Conservation (phyloP, 2,113 vertebrate genomes). For the Pygoscelis adeliae region DNA sequence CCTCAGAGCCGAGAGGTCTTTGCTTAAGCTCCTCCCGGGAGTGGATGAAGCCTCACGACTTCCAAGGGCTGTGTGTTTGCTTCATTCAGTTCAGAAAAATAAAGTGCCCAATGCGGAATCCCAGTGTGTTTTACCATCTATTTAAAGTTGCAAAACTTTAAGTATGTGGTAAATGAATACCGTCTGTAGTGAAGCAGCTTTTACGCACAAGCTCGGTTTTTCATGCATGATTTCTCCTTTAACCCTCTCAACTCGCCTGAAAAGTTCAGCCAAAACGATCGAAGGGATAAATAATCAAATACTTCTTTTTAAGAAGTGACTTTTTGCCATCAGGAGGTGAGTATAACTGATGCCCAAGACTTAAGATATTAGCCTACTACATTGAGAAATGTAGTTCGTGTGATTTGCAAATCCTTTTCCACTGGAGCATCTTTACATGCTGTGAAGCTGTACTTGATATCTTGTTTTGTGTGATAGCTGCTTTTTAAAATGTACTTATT, state of each 20-base stretch:
- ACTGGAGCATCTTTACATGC: background rate
- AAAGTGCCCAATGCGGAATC: background rate
- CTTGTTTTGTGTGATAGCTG: background rate
- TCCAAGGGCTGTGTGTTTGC: background rate
- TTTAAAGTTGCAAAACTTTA: background rate
- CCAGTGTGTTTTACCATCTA: background rate
- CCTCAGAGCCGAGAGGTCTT: background rate
- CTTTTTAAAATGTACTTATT: background rate
- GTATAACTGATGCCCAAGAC: background rate
- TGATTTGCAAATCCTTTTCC: background rate
- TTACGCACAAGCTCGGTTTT: background rate
- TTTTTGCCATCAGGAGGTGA: background rate
- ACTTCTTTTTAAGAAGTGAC: background rate
- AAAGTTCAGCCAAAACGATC: background rate
- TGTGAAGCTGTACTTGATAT: background rate
- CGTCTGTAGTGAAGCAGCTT: background rate
- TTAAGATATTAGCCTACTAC: background rate
- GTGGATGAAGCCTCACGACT: background rate
- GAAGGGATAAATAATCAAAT: background rate
- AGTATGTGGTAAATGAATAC: background rate
- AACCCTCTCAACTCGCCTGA: background rate
- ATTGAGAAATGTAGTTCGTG: background rate
- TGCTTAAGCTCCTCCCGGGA: background rate
- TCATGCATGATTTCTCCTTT: background rate
- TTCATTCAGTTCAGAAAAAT: background rate